Conservation (phyloP, 2,797 vertebrate genomes). For the Pseudochirops corinnae region DNA sequence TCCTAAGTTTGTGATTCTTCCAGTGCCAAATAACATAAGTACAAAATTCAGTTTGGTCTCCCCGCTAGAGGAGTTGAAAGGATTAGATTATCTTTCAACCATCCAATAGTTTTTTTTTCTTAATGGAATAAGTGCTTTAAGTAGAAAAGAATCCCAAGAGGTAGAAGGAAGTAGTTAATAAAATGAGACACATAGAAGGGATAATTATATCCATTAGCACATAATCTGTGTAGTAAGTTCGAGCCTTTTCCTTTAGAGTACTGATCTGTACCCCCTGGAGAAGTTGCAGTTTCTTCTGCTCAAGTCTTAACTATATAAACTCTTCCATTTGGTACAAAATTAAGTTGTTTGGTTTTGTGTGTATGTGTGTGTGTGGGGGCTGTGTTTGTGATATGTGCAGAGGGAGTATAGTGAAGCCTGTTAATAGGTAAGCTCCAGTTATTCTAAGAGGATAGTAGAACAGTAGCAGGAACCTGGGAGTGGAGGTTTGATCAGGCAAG, state of each 20-base stretch:
- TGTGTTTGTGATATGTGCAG: background rate
- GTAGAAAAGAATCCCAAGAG: background rate
- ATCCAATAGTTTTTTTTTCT: background rate
- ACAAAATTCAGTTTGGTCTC: background rate
- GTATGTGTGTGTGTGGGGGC: too few species aligned
- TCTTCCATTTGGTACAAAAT: background rate
- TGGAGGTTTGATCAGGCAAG: background rate
- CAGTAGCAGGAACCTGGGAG: background rate
- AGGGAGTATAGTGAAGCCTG: background rate
- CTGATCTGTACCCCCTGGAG: background rate
- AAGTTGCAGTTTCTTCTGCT: background rate
- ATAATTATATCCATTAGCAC: background rate
- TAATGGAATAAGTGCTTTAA: background rate
- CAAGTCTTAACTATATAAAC: background rate
- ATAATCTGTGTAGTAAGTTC: background rate
- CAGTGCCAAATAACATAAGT: background rate
- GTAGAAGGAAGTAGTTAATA: background rate
- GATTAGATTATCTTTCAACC: background rate
- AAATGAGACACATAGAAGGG: background rate
- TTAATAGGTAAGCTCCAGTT: background rate
- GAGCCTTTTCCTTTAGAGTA: background rate
- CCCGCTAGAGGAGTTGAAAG: background rate
- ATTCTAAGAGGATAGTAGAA: background rate
- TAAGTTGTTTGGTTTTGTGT: background rate
- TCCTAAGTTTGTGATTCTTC: background rate